phyloP scores from a whole-genome alignment of 53 echinoderm and acorn worm species.

The Arbacia lixula region DNA sequence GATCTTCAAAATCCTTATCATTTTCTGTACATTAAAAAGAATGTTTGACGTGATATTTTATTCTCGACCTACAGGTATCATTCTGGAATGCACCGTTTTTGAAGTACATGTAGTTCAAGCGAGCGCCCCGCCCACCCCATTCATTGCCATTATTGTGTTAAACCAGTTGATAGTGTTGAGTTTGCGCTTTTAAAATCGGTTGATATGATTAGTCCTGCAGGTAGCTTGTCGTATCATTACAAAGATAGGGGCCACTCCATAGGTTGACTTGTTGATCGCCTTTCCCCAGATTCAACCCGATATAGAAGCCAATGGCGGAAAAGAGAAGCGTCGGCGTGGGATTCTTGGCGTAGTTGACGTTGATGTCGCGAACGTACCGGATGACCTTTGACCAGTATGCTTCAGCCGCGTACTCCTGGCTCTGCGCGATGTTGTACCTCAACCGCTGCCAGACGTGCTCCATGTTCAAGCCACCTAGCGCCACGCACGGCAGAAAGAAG shows the following conservation, averaged over 20 bases:
- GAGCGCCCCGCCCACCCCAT: too few relatives aligned
- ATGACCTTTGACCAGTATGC: slow-evolving; percentile 48
- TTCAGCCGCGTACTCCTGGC: slow-evolving; percentile 1
- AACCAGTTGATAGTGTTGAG: too few relatives aligned
- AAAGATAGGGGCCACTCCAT: slow-evolving; percentile 21
- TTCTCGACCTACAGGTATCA: too few relatives aligned
- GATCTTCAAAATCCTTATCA: too few relatives aligned
- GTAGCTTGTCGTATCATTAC: too few relatives aligned
- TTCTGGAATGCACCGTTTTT: too few relatives aligned
- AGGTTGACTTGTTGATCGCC: neutral
- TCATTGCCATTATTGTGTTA: too few relatives aligned
- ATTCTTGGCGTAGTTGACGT: slow-evolving; percentile 22
- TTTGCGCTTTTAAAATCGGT: too few relatives aligned
- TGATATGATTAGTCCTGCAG: too few relatives aligned
- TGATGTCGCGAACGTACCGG: slow-evolving; percentile 44
- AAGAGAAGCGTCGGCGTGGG: slow-evolving; percentile 64
- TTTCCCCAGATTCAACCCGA: slow-evolving; percentile 56
- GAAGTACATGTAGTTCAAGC: too few relatives aligned
- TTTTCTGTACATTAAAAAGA: too few relatives aligned
- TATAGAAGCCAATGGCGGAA: slow-evolving; percentile 56
- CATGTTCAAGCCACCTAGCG: slow-evolving; percentile 66
- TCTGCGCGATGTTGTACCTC: slow-evolving; percentile 48
- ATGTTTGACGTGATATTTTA: too few relatives aligned
- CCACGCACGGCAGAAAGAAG: slow-evolving; percentile 65
- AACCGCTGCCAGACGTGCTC: slow-evolving; percentile 68